These are phyloP conservation scores for Tragelaphus imberbis DNA, from an alignment of 2,113 vertebrate species.

Conservation along the genomic window DNA sequence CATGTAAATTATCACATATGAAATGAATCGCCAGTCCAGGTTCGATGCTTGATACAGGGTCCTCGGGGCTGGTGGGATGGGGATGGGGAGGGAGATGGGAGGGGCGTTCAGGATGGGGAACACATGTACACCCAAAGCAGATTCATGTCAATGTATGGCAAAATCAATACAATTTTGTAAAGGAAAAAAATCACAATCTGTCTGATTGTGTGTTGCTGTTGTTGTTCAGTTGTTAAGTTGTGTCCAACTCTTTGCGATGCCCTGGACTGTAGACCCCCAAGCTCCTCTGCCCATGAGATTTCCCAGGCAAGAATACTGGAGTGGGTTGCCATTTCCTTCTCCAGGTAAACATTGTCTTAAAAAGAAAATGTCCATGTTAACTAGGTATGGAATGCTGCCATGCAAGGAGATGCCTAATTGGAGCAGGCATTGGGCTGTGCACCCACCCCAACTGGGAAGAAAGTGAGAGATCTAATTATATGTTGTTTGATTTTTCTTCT, in stretches of 20 bases:
- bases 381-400: not conserved
- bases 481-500: constrained; percentile 23
- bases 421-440: not conserved
- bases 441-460: not conserved
- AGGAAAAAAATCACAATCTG: not conserved
- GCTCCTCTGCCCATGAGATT: not conserved
- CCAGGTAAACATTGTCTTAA: not conserved
- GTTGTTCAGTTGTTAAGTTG: not conserved
- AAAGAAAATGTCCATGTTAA: not conserved
- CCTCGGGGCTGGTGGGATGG: no score
- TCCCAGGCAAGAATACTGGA: not conserved
- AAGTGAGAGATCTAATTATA: not conserved
- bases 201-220: not conserved
- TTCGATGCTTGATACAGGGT: no score
- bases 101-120: no score
- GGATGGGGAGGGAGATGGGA: no score
- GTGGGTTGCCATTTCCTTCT: not conserved
- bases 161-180: no score
- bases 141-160: no score
- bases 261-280: not conserved
- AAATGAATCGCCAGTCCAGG: no score
- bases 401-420: not conserved
- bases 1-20: no score
- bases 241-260: not conserved
- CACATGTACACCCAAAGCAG: no score